Evolutionary conservation across 2,797 vertebrate species (phyloP), one percentile per base, ranked within the genome.

Genomic region (Sebastes oblongus): DNA sequence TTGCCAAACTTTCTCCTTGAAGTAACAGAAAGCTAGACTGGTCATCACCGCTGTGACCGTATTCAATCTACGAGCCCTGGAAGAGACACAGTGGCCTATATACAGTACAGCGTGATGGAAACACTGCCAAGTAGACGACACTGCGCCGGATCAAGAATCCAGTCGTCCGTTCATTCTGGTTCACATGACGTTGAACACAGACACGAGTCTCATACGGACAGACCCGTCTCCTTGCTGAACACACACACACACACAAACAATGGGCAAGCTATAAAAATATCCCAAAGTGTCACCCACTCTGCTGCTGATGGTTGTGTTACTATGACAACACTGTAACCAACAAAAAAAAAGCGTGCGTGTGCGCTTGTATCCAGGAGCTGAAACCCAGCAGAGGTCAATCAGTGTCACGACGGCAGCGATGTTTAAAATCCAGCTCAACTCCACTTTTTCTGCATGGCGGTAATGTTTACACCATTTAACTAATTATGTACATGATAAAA

Each of bases 221-320:
- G 78, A 81, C 87, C 83, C 14, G 75, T 66, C 67, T 91, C 65
- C 62, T 71, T 39, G 24, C 58, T 54, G 54, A 77, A 39, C 36
- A 39, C 36, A 39, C 36, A 39, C 36, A 36, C 1, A 36, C 34
- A 36, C 36, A 36, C 69, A 88, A 70, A 89, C 67, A 88, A 86
- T 89, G 86, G 90, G 72, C 75, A 85, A 74, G 85, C 87, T 89
- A 86, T 90, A 91, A 91, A 92, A 92, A 93, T 90, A 92, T 82
- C 89, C 76, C 42, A 46, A 71, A 85, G 81, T 91, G 84, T 91
- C 90, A 91, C 89, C 83, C 85, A 87, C 88, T 92, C 86, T 71
- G 75, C 27, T 20, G 80, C 85, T 83, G 88, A 91, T 88, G 88
- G 83, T 81, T 86, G 77, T 34, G 91, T 93, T 92, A 80, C 93